A percentile compares a stretch with the other conserved stretches of the same genome.
These are phyloP conservation scores for Aegithalos caudatus DNA, from an alignment of 2,113 vertebrate genomes.

Conservation along the genomic window DNA sequence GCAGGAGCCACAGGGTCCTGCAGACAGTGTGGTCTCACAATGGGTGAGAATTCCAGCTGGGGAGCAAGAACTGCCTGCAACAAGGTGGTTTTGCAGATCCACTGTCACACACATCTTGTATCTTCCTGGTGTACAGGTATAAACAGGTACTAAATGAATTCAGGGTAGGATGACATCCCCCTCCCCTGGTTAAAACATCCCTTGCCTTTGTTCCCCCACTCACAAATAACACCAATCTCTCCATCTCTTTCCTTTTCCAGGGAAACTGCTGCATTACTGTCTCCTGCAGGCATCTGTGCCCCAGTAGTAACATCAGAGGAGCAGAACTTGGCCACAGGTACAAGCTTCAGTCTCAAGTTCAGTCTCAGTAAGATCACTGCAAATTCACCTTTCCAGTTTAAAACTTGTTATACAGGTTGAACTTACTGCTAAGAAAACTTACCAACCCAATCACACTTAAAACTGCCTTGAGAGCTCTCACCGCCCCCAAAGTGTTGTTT, in stretches of 20 bases:
- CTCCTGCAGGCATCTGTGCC: background rate
- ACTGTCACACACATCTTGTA: background rate
- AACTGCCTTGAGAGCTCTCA: background rate
- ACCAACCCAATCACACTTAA: background rate
- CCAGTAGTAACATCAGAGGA: background rate
- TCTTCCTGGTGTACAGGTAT: background rate
- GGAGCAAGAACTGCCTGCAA: background rate
- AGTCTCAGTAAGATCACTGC: background rate
- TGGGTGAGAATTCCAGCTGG: background rate
- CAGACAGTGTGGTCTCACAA: background rate
- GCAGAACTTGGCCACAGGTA: background rate
- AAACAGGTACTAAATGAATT: background rate
- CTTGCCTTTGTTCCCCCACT: background rate
- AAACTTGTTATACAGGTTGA: background rate
- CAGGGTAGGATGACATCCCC: background rate
- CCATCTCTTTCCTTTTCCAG: background rate
- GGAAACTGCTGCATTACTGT: background rate
- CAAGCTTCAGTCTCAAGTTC: background rate
- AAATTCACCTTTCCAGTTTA: background rate
- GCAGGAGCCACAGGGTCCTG: background rate
- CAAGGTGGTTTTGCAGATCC: background rate
- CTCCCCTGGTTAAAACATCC: background rate
- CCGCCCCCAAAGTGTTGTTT: background rate
- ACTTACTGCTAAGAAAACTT: background rate
- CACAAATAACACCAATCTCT: background rate